Percentiles rank a stretch among this genome's conserved stretches.
These are phyloP conservation scores for Enteromius paludinosus DNA, from an alignment of 2,797 vertebrate genomes.

Conservation along the genomic window DNA sequence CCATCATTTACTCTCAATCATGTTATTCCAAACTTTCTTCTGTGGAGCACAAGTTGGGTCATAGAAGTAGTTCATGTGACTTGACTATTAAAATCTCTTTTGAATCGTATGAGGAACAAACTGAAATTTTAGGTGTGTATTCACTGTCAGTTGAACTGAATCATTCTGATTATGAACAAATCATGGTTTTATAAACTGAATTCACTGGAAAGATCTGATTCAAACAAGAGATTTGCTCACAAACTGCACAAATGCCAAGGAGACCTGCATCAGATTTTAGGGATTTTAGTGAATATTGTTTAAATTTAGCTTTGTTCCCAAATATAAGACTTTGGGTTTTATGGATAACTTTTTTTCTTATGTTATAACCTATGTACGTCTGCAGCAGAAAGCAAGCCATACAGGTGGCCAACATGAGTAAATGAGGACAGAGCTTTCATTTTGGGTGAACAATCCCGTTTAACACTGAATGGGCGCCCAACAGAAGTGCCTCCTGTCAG, in stretches of 20 bases:
- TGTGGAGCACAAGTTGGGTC: not conserved
- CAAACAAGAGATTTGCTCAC: not conserved
- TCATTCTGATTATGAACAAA: not conserved
- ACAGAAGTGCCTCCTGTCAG: not conserved
- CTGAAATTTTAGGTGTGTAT: not conserved
- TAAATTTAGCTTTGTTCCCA: not conserved
- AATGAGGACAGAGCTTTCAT: slow-evolving; percentile 7
- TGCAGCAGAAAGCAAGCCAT: not conserved
- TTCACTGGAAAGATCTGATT: not conserved
- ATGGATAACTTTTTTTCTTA: not conserved
- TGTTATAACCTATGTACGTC: not conserved
- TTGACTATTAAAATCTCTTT: not conserved
- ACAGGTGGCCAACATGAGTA: not conserved
- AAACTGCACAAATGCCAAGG: not conserved
- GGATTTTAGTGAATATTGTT: not conserved
- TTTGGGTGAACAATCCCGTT: not conserved
- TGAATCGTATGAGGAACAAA: not conserved
- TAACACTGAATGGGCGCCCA: not conserved
- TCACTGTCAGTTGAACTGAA: not conserved
- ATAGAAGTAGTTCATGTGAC: not conserved
- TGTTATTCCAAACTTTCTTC: not conserved
- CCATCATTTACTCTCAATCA: too few relatives aligned
- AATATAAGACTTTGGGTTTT: not conserved
- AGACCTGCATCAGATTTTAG: not conserved
- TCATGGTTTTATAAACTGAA: not conserved